Evolutionary conservation across 2,888 invertebrate species (phyloP).

Genomic region (Eutolmus rufibarbis): DNA sequence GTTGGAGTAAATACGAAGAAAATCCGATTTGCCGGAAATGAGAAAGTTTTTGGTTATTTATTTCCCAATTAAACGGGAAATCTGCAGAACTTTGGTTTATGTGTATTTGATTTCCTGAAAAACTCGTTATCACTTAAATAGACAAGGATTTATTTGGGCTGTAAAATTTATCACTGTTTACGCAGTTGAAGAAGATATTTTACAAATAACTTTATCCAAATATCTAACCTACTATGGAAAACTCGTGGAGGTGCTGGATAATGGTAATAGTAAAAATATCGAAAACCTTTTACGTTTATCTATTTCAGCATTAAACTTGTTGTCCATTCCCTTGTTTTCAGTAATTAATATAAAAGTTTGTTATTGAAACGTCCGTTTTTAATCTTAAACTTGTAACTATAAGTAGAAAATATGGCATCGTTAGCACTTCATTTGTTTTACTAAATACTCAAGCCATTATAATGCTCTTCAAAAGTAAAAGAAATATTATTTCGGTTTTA

Average conservation of each 20-base stretch:
- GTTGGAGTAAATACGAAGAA: slow-evolving; percentile 2
- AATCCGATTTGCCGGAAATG: slow-evolving; percentile 25
- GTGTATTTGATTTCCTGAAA: background rate
- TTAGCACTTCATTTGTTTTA: too few relatives aligned
- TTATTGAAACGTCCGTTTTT: too few relatives aligned
- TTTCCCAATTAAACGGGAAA: slow-evolving; percentile 22
- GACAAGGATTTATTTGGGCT: background rate
- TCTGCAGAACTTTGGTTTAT: background rate
- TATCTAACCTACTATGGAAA: background rate
- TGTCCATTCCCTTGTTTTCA: too few relatives aligned
- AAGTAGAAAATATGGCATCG: too few relatives aligned
- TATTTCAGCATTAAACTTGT: too few relatives aligned
- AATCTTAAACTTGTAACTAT: too few relatives aligned
- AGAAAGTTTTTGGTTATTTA: slow-evolving; percentile 28
- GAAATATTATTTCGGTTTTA: too few relatives aligned
- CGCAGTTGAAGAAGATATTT: background rate
- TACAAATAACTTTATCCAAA: background rate
- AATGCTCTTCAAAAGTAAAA: too few relatives aligned
- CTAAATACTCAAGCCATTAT: too few relatives aligned
- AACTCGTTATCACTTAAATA: background rate
- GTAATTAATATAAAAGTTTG: too few relatives aligned
- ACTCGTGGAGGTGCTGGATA: background rate
- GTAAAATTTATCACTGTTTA: background rate
- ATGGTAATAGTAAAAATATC: too few relatives aligned
- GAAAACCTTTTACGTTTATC: background rate